Base-by-base conservation (phyloP, 1,140 invertebrate genomes). In the Drosophila takahashii region DNA sequence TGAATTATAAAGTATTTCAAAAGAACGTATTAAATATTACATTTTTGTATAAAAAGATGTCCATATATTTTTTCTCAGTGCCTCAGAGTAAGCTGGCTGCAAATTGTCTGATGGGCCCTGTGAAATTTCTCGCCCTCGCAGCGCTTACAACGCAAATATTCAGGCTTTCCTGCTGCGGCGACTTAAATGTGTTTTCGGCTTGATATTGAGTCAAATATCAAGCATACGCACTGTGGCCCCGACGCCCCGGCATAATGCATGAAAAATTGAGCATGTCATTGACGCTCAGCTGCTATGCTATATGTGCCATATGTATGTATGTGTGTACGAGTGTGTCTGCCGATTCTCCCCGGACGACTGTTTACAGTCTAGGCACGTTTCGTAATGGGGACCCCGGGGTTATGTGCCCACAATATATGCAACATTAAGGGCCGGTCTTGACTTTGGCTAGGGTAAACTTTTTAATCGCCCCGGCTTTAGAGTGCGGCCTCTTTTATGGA, bases 211-310 rank as follows among this genome's bases (percentile, higher is more conserved):
- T 83, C 75, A 86, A 86, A 86, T 89, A 87, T 87, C 81, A 89
- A 87, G 83, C 83, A 87, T 89, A 87, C 83, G 83, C 83, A 89
- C 66, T 51, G 83, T 83, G 65, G 16, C 26, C 26, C 56, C 42
- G 42, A 15, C 34, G 22, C 44, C 34, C 48, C 70, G 65, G 75
- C 79, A 87, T 83, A 86, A 86, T 86, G 83, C 79, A 87, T 81
- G 75, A 86, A 81, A 86, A 87, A 87, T 86, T 81, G 69, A 86
- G 74, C 74, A 81, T 86, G 79, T 87, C 81, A 87, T 86, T 86
- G 83, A 86, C 83, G 81, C 48, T 54, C 50, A 29, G 36, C 36
- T 3, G 51, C 15, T 61, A 41, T 64, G 57, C 39, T 62, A 32
- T 48, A 65, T 74, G 29, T n/a, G 15, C 15, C 39, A 15, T 9